A percentile compares a stretch with the other conserved stretches of the same genome.
Conservation (phyloP, 2,113 vertebrate species). For the Platichthys stellatus region DNA sequence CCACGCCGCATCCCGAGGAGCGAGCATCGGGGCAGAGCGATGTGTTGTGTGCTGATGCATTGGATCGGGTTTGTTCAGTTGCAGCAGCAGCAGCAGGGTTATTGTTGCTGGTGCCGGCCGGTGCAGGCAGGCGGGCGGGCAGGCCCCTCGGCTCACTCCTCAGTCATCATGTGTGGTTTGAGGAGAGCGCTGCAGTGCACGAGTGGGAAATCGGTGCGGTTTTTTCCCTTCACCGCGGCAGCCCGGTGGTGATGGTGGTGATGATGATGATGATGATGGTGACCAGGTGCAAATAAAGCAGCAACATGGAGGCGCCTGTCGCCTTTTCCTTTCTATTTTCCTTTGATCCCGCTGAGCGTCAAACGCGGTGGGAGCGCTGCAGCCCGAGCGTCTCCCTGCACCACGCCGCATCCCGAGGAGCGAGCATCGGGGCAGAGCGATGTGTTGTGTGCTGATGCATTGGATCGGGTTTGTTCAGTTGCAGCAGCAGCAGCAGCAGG, state of each 20-base stretch:
- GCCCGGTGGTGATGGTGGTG: conserved; percentile 50
- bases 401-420: conserved; percentile 39
- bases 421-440: conserved; percentile 15
- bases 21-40: conserved; percentile 15
- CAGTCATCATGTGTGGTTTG: conserved; percentile 10
- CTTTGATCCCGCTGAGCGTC: conserved; percentile 13
- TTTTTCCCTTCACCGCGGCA: conserved; percentile 33
- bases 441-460: background rate
- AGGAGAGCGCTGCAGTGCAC: conserved; percentile 70
- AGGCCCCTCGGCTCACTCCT: conserved; percentile 32
- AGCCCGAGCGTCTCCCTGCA: conserved; percentile 14
- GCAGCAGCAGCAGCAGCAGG: conserved; percentile 43
- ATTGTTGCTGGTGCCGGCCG: conserved; percentile 59
- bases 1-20: conserved; percentile 39
- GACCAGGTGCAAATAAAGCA: conserved; percentile 54
- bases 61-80: background rate
- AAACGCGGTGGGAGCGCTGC: conserved; percentile 14
- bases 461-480: background rate
- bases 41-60: background rate
- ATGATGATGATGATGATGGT: conserved; percentile 28
- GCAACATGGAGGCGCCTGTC: conserved; percentile 51
- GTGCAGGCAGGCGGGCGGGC: conserved; percentile 54
- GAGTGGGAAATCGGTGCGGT: conserved; percentile 12
- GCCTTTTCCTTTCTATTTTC: background rate
- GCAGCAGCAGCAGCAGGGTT: conserved; percentile 37